phyloP scores from a whole-genome alignment of 2,113 vertebrate species.

The Regulus satrapa region DNA sequence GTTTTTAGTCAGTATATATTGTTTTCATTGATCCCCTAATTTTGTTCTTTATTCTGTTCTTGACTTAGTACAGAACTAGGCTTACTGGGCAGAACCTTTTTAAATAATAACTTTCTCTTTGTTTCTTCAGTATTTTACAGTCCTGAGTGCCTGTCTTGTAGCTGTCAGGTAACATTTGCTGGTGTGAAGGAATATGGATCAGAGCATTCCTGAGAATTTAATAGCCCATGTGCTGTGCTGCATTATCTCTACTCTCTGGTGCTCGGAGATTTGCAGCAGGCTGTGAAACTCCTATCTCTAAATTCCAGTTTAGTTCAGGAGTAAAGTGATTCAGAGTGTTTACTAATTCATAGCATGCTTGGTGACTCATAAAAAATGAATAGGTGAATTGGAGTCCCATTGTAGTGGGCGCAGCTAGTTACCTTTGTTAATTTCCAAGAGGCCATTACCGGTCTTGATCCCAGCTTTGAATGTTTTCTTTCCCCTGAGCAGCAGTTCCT shows the following conservation, averaged over 20 bases:
- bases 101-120: neutral
- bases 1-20: neutral
- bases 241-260: neutral
- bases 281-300: neutral
- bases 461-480: neutral
- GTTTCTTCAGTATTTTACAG: neutral
- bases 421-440: neutral
- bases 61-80: neutral
- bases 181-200: neutral
- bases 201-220: neutral
- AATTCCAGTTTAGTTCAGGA: constrained; percentile 16
- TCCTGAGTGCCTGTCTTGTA: neutral
- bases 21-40: neutral
- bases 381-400: neutral
- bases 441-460: neutral
- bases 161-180: constrained; percentile 17
- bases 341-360: neutral
- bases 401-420: neutral
- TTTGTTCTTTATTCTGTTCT: neutral
- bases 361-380: constrained; percentile 15
- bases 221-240: neutral
- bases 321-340: neutral
- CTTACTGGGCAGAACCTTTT: neutral
- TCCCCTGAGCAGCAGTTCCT: neutral
- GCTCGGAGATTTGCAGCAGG: constrained; percentile 19